Evolutionary conservation across 2,888 invertebrate genomes (phyloP).

Genomic region (Dynastes maya): DNA sequence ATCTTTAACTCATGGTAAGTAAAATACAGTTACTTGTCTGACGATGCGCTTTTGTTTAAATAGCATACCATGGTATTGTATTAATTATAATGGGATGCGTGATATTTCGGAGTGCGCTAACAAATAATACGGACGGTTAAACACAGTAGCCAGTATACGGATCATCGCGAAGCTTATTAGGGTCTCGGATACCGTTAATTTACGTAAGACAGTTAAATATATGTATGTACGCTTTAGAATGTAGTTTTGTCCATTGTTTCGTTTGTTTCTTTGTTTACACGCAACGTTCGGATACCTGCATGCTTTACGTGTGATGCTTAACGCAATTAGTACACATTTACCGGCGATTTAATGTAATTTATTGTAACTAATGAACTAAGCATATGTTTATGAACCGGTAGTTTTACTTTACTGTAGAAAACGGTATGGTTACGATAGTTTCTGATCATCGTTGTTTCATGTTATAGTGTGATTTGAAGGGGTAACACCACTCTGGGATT

Average conservation of each 20-base stretch:
- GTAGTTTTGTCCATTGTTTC: slow-evolving; percentile 42
- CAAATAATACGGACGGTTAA: slow-evolving; percentile 26
- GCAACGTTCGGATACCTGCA: slow-evolving; percentile 9
- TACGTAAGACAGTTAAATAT: slow-evolving; percentile 47
- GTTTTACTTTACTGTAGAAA: not conserved
- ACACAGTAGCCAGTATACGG: slow-evolving; percentile 24
- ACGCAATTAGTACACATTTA: slow-evolving; percentile 10
- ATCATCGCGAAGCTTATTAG: slow-evolving; percentile 44
- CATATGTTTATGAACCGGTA: not conserved
- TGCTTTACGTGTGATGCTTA: slow-evolving; percentile 11
- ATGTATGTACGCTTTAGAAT: slow-evolving; percentile 39
- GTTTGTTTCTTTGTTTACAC: slow-evolving; percentile 37
- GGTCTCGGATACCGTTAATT: slow-evolving; percentile 42
- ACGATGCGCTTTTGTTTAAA: not conserved
- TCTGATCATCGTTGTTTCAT: too few species aligned
- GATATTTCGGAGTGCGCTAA: slow-evolving; percentile 29
- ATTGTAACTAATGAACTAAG: slow-evolving; percentile 3
- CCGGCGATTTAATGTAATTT: slow-evolving; percentile 25
- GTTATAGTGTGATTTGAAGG: too few species aligned
- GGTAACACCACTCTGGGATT: too few species aligned
- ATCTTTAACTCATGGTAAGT: too few species aligned
- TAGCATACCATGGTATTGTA: not conserved
- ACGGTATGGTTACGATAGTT: too few species aligned
- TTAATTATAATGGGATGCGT: slow-evolving; percentile 3
- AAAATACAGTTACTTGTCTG: too few species aligned